Evolutionary conservation across 2,113 vertebrate genomes (phyloP), one percentile per base, ranked within the genome.

Genomic region (Apodemus speciosus): DNA sequence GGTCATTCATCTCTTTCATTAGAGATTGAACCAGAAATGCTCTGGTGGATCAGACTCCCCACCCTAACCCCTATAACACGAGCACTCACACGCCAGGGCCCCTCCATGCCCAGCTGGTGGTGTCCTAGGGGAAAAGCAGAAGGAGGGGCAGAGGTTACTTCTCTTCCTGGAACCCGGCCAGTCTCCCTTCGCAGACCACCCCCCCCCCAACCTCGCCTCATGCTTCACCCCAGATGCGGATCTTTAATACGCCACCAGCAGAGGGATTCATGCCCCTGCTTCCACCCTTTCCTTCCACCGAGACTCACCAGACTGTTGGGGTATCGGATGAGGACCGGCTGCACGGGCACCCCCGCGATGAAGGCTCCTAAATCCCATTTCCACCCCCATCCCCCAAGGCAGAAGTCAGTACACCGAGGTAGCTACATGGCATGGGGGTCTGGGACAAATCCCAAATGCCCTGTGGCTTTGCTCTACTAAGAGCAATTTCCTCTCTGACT

Each of bases 261-360:
- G 56, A 66, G 43, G 40, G 56, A 58, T 72, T 75, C 64, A 25
- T 56, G 83, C 49, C 30, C 51, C 75, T 43, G 14, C 2, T 32
- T 46, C 73, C 58, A 27, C 71, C 23, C 75, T 30, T 83, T 83
- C 69, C 83, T 81, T 75, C 43, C 11, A 81, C 62, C 4, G 23
- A 64, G 66, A 98, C 99, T 99, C 96, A 99, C 99, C 98, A 98
- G 89, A 85, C 97, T 98, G 95, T 99, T 99, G 80, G 99, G 98
- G 96, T 99, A 99, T 85, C 96, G 98, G 96, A 99, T 97, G 95
- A 99, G 97, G 88, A 99, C 98, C 9, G 99, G 99, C 96, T 99
- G 99, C 79, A 99, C 98, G 0, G 99, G 99, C 62, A 99, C 98
- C 32, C 99, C 99, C 1, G 98, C 98, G 13, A 99, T 97, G 95